Percentiles rank a stretch among this genome's conserved stretches.
Evolutionary conservation across 2,113 vertebrate genomes (phyloP).

Genomic region (Ginglymostoma cirratum): DNA sequence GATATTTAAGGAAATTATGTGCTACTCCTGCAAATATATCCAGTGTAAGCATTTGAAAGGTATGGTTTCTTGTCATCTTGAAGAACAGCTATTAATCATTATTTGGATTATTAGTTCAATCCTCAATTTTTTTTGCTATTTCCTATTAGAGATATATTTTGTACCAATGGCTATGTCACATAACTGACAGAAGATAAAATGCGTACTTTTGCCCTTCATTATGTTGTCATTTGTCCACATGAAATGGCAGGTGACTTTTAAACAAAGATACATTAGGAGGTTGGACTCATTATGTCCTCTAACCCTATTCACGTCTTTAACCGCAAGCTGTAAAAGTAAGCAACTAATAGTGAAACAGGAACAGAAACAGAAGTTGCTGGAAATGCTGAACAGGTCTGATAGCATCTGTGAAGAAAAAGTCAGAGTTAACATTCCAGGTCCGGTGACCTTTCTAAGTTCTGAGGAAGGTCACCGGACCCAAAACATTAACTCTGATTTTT

Average conservation of each 20-base stretch:
- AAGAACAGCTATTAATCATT: conserved; percentile 33
- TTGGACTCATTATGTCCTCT: neutral
- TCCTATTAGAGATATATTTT: neutral
- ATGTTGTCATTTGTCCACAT: neutral
- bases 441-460: too few relatives aligned
- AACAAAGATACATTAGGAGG: conserved; percentile 14
- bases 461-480: too few relatives aligned
- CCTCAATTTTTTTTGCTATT: neutral
- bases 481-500: too few relatives aligned
- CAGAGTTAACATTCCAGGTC: too few relatives aligned
- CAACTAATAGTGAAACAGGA: neutral
- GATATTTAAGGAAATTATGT: neutral
- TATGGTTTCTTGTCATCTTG: conserved; percentile 14
- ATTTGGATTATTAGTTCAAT: conserved; percentile 17
- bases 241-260: conserved; percentile 14
- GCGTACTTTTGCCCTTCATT: neutral
- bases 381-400: too few relatives aligned
- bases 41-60: neutral
- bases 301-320: neutral
- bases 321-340: neutral
- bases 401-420: too few relatives aligned
- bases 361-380: too few relatives aligned
- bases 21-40: neutral
- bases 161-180: conserved; percentile 13
- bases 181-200: conserved; percentile 26